These are phyloP conservation scores for Allacma fusca DNA, from an alignment of 2,888 invertebrate species.

Conservation along the genomic window DNA sequence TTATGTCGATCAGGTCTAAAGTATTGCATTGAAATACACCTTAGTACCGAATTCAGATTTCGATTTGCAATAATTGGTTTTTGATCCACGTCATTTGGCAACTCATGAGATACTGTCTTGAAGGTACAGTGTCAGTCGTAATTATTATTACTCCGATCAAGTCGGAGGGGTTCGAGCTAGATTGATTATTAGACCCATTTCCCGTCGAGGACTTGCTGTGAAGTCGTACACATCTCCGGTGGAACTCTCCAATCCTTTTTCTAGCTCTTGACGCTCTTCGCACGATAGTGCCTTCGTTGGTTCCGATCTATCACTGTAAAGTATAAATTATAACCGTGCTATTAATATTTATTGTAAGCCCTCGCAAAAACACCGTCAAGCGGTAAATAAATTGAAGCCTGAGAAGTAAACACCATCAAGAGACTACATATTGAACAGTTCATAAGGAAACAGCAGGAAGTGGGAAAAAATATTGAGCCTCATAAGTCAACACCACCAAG, in stretches of 20 bases:
- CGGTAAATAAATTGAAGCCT: neutral
- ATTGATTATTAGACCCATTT: slow-evolving; percentile 36
- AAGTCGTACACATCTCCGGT: slow-evolving; percentile 25
- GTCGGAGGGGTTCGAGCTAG: slow-evolving; percentile 36
- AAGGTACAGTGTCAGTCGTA: neutral
- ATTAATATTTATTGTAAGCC: too few relatives aligned
- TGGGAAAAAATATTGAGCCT: too few relatives aligned
- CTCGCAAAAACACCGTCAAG: neutral
- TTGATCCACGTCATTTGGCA: neutral
- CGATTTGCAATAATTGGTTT: neutral
- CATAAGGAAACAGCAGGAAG: too few relatives aligned
- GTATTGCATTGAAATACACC: too few relatives aligned
- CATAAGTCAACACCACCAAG: too few relatives aligned
- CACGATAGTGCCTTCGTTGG: neutral
- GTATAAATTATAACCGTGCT: neutral
- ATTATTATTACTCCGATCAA: neutral
- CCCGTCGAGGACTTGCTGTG: slow-evolving; percentile 20
- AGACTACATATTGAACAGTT: too few relatives aligned
- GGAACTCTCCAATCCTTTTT: slow-evolving; percentile 11
- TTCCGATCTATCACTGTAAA: slow-evolving; percentile 35
- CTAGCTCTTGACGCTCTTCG: slow-evolving; percentile 25
- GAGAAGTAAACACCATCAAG: too few relatives aligned
- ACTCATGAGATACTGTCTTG: neutral
- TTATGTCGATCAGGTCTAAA: too few relatives aligned
- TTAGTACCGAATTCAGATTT: neutral